phyloP scores from a whole-genome alignment of 64 coral and sea anemone species.

The Pocillopora damicornis region DNA sequence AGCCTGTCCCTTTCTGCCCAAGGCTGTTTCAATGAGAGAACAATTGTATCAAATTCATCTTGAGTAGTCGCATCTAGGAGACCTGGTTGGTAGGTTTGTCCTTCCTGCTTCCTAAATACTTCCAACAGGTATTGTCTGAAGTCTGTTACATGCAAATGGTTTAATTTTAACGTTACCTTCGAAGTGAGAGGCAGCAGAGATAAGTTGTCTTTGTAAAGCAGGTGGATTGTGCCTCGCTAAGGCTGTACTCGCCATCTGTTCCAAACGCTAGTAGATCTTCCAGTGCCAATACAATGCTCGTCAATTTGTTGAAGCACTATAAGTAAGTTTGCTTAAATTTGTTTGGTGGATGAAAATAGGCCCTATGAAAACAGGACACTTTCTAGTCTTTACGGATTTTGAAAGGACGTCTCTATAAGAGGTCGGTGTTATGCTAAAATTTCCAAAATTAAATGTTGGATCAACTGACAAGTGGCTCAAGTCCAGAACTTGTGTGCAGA shows the following conservation, averaged over 20 bases:
- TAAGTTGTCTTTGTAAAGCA: not conserved
- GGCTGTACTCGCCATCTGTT: not conserved
- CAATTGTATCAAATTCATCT: too few relatives aligned
- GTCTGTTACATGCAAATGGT: too few relatives aligned
- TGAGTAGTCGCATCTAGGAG: too few relatives aligned
- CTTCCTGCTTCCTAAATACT: too few relatives aligned
- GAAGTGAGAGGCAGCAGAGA: not conserved
- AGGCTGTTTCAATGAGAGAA: too few relatives aligned
- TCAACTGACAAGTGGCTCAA: slow-evolving; percentile 5
- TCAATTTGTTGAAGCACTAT: not conserved
- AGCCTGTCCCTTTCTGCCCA: too few relatives aligned
- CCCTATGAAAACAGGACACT: not conserved
- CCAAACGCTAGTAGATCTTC: not conserved
- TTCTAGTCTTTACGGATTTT: not conserved
- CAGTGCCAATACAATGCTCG: not conserved
- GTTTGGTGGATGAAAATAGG: not conserved
- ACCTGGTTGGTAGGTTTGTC: too few relatives aligned
- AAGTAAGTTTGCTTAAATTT: slow-evolving; percentile 1
- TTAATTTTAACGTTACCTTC: too few relatives aligned
- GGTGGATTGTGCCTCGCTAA: not conserved
- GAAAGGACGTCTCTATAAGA: not conserved
- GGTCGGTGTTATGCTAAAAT: slow-evolving; percentile 8
- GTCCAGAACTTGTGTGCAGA: not conserved
- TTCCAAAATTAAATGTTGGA: slow-evolving; percentile 17
- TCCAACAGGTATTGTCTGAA: too few relatives aligned